Conservation (phyloP, 2,888 invertebrate genomes). For the Sphaerophoria rueppellii region DNA sequence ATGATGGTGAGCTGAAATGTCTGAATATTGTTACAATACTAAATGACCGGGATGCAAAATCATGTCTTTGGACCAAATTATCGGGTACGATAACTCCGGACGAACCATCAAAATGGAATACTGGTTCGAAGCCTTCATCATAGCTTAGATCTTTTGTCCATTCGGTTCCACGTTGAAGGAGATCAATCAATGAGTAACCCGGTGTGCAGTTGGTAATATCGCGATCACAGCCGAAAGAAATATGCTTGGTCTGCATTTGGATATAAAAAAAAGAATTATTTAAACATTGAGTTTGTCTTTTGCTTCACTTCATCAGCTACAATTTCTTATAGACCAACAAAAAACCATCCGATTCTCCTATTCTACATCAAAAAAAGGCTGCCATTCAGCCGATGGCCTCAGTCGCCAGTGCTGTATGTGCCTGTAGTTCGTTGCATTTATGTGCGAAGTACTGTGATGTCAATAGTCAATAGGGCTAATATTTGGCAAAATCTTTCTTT, state of each 20-base stretch:
- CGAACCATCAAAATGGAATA: constrained; percentile 97
- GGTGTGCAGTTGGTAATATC: constrained; percentile 84
- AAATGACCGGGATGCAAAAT: constrained; percentile 89
- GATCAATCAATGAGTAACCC: constrained; percentile 76
- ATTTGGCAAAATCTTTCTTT: no score
- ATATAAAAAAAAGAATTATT: no score
- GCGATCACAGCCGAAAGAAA: constrained; percentile 97
- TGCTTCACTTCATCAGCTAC: no score
- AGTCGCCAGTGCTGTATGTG: no score
- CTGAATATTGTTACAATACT: constrained; percentile 97
- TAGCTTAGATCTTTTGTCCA: constrained; percentile 92
- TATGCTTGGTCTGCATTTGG: constrained; percentile 84
- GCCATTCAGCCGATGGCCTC: no score
- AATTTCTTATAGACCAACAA: no score
- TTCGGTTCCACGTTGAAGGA: constrained; percentile 85
- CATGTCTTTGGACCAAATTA: constrained; percentile 87
- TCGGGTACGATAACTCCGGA: constrained; percentile 94
- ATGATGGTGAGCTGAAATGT: constrained; percentile 89
- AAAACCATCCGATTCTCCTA: no score
- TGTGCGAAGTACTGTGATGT: no score
- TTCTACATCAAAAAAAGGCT: no score
- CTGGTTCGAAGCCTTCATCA: constrained; percentile 94
- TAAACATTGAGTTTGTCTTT: no score
- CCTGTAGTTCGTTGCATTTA: no score
- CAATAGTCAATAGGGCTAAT: no score